phyloP scores from a whole-genome alignment of 64 coral and sea anemone genomes.

The Pocillopora verrucosa region DNA sequence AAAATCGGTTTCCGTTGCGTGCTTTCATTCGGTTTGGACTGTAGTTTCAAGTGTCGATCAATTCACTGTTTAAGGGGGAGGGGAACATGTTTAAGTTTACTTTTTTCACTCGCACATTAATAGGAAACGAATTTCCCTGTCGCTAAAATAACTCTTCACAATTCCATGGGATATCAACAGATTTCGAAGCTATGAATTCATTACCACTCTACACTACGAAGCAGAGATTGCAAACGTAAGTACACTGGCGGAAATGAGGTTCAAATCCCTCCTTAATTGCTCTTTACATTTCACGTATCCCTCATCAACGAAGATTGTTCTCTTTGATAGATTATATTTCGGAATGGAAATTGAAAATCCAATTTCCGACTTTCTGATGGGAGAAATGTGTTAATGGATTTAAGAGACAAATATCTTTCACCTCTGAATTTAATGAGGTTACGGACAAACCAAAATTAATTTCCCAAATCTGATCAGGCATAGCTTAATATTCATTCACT shows the following conservation, averaged over 20 bases:
- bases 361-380: slow-evolving; percentile 35
- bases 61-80: slow-evolving; percentile 3
- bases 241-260: slow-evolving; percentile 15
- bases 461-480: background rate
- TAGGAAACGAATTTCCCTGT: slow-evolving; percentile 28
- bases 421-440: background rate
- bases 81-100: slow-evolving; percentile 14
- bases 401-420: slow-evolving; percentile 27
- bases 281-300: slow-evolving; percentile 36
- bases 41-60: slow-evolving; percentile 1
- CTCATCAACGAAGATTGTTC: slow-evolving; percentile 31
- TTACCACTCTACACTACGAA: slow-evolving; percentile 1
- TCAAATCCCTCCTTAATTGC: slow-evolving; percentile 35
- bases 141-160: slow-evolving; percentile 19
- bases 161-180: slow-evolving; percentile 52
- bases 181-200: slow-evolving; percentile 11
- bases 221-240: slow-evolving; percentile 17
- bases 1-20: background rate
- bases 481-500: background rate
- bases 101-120: slow-evolving; percentile 15
- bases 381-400: slow-evolving; percentile 11
- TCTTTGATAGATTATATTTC: slow-evolving; percentile 37
- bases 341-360: slow-evolving; percentile 34
- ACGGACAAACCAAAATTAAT: slow-evolving; percentile 16
- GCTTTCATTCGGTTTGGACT: too few relatives aligned